Base-by-base conservation (phyloP, 2,113 vertebrate genomes). In the Haemorhous mexicanus region DNA sequence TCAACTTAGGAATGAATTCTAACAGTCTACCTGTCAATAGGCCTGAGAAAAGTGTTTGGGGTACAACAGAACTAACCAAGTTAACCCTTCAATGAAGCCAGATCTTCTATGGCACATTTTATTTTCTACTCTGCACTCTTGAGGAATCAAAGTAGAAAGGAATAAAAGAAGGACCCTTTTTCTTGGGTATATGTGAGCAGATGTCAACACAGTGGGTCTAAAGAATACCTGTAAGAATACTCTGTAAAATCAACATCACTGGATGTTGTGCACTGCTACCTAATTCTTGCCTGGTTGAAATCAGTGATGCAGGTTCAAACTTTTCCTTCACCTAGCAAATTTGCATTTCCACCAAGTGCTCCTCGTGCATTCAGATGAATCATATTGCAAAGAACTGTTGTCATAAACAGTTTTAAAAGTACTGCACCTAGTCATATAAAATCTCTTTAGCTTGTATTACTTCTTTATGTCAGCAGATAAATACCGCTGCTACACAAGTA, bases 391-490 rank as follows among this genome's bases (percentile, higher is more conserved):
- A 84, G 39, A 92, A 66, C 26, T 43, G 28, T 61, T 72, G 43
- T 77, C 55, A 44, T 69, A 75, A 85, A 37, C 52, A 83, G n/a
- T 30, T 77, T 82, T 78, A 59, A 32, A 83, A 77, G 53, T 84
- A 39, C 15, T 56, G 13, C 41, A 56, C 28, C 23, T 82, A 46
- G 26, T 89, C 30, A 37, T 24, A 30, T 41, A 43, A 53, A 78
- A 73, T 46, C 24, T 11, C 68, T 86, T 61, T 52, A 77, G 59
- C 52, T 91, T 79, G 13, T 67, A 28, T 93, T 78, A 67, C 35
- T 89, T 93, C 92, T 92, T 96, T 84, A 83, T 96, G 89, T 94
- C 94, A 95, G 95, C 93, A 97, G 93, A 94, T 89, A 91, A 90
- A 44, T 59, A 39, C 21, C 2, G 1, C 69, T 94, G 7, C 81